Evolutionary conservation across 2,888 invertebrate species (phyloP), one percentile per base, ranked within the genome.

Genomic region (Leistus spinibarbis): DNA sequence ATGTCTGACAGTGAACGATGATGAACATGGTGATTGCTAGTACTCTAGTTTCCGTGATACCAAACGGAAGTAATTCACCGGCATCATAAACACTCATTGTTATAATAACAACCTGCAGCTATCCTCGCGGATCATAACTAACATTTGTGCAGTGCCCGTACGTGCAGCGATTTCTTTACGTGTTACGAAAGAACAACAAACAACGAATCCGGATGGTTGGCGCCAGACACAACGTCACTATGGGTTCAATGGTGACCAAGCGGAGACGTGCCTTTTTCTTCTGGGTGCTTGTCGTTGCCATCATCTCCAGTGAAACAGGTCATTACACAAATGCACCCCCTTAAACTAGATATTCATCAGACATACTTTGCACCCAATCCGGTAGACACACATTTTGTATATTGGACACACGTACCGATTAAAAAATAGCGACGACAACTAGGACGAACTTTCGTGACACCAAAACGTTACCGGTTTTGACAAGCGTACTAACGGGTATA

Each of bases 221-320:
- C 40, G 40, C 40, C 40, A 40, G 40, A 40, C 40, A 5, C n/a
- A 22, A 60, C 60, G 60, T 7, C 60, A 60, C 60, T 22, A 60
- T 60, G 60, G 19, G 20, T 60, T 60, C 22, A 10, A 22, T 10
- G 22, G 60, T 60, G 22, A 20, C 60, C 22, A 60, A 60, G 16
- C 67, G 67, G n/a, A 73, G 54, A 73, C 67, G 62, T 17, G 57
- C 73, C n/a, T 13, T 62, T 20, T 67, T 73, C 67, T 53, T 73
- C 67, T 73, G 73, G 73, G 20, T 62, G 7, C 27, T 67, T 24
- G 67, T 60, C 67, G 56, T 73, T 23, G 73, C 62, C 20, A 54
- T 73, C 73, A 60, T 73, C 73, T 67, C 62, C 73, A 73, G 73
- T 62, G 73, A 73, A 73, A 73, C 73, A 73, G 73, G 73, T 73